A percentile compares a stretch with the other conserved stretches of the same genome.
Evolutionary conservation across 2,888 invertebrate genomes (phyloP).

Genomic region (Anoplius nigerrimus): DNA sequence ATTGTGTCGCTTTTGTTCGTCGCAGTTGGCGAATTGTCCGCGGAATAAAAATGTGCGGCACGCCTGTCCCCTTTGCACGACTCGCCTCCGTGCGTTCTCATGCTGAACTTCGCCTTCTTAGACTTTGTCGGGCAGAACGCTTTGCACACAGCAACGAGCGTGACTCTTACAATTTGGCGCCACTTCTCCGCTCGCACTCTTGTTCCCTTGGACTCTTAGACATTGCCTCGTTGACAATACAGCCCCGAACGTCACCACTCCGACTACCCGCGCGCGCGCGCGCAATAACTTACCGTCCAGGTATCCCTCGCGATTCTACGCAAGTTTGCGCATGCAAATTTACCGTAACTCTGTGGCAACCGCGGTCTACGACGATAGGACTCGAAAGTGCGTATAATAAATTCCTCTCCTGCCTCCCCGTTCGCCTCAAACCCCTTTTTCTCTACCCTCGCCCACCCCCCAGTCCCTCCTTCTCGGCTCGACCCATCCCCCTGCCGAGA

Average conservation of each 20-base stretch:
- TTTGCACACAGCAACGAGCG: too few relatives aligned
- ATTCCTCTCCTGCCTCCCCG: background rate
- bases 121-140: background rate
- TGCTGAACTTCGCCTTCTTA: background rate
- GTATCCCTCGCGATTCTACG: constrained; percentile 26
- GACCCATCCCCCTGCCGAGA: too few relatives aligned
- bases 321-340: constrained; percentile 26
- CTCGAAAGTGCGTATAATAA: constrained; percentile 30
- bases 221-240: constrained; percentile 22
- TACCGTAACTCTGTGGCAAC: constrained; percentile 28
- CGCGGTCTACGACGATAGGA: background rate
- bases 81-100: too few relatives aligned
- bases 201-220: constrained; percentile 24
- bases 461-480: background rate
- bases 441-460: background rate
- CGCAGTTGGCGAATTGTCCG: constrained; percentile 37
- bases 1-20: constrained; percentile 18
- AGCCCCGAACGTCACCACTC: background rate
- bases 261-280: background rate
- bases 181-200: constrained; percentile 25
- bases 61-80: background rate
- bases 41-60: constrained; percentile 37
- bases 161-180: constrained; percentile 17
- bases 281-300: constrained; percentile 30
- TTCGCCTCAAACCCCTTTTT: background rate